Conservation (phyloP, 2,113 vertebrate species). For the Damaliscus lunatus region DNA sequence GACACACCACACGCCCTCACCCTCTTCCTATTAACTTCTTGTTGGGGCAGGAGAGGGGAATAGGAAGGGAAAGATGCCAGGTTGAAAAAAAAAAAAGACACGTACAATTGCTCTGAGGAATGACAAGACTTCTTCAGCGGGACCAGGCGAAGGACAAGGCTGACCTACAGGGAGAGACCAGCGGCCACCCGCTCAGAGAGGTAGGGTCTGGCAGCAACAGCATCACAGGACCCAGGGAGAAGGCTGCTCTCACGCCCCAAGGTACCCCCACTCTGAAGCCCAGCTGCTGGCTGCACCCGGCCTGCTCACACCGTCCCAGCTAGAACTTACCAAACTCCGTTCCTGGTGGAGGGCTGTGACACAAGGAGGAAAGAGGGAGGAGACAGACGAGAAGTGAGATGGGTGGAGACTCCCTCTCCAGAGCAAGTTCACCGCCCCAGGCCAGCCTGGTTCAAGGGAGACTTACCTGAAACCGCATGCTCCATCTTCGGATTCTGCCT, state of each 20-base stretch:
- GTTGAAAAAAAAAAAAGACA: neutral
- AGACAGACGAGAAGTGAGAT: neutral
- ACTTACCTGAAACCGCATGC: neutral
- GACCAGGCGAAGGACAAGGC: neutral
- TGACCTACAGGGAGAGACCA: slow-evolving; percentile 5
- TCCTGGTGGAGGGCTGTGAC: neutral
- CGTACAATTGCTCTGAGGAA: slow-evolving; percentile 49
- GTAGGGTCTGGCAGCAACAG: neutral
- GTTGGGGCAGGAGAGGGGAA: neutral
- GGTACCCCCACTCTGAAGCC: neutral
- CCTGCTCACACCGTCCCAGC: neutral
- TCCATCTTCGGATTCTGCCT: neutral
- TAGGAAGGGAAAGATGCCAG: neutral
- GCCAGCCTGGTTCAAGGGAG: neutral
- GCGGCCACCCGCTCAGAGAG: neutral
- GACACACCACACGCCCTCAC: accelerated
- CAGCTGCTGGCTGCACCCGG: too few species aligned
- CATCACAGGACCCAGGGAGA: neutral
- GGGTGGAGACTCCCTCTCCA: too few species aligned
- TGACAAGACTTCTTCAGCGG: neutral
- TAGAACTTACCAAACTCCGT: slow-evolving; percentile 35
- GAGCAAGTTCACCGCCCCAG: accelerated
- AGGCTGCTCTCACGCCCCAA: neutral
- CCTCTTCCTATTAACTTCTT: neutral
- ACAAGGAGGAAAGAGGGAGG: neutral